Evolutionary conservation across 2,113 vertebrate genomes (phyloP), one percentile per base, ranked within the genome.

Genomic region (Oostethus manadensis): DNA sequence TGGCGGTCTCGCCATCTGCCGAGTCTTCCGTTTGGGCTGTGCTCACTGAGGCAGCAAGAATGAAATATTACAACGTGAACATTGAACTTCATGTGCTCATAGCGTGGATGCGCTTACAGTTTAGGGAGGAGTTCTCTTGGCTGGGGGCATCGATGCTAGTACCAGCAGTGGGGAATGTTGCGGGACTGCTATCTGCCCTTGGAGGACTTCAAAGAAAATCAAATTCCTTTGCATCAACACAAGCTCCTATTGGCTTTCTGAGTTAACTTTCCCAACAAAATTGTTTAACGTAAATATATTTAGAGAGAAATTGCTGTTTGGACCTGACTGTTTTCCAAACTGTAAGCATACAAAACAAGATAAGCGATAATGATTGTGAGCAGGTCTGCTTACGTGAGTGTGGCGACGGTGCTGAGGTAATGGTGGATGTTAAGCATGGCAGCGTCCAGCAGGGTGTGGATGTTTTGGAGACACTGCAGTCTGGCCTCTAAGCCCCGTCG

Each of bases 371-470:
- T 33, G 29, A 33, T 33, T 51, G 11, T 1, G 10, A 23, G 14
- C 15, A 33, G 1, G 16, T 20, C 7, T 20, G 18, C 10, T 62
- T 76, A 94, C 94, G 88, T 90, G n/a, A 96, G 74, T 0, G 90
- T 90, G 29, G 93, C 91, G 11, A 98, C 87, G 0, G 95, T 94
- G 0, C 90, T 92, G 70, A 97, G 92, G 86, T 97, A 97, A 81
- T 97, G 95, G 88, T 95, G 94, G 84, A 98, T 98, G 84, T 98
- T 96, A 49, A 97, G 86, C 94, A 98, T 96, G 77, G 95, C 95
- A 0, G 95, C 95, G 0, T 97, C 95, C 45, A 97, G 89, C 63
- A 97, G 89, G 0, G 95, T 97, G 89, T 97, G 94, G 78, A 97
- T 96, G 84, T 97, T 97, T 60, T 95, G 94, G 15, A 97, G 92